These are phyloP conservation scores for Chrosomus eos DNA, from an alignment of 2,797 vertebrate genomes.

Conservation along the genomic window DNA sequence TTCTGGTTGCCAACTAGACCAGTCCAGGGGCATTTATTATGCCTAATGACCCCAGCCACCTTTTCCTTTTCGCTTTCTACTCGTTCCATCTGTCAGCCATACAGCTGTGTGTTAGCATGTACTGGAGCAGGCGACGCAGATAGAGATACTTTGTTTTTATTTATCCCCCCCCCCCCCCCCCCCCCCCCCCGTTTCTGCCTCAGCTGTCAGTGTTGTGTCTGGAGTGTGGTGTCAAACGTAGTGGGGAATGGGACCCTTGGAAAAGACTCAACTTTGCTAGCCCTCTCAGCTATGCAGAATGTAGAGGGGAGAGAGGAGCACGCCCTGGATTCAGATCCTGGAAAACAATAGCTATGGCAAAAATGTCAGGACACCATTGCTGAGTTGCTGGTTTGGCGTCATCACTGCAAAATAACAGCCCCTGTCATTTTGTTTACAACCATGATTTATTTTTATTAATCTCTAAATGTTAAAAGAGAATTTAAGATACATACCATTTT, in stretches of 20 bases:
- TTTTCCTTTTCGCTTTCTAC: slow-evolving; percentile 69
- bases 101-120: slow-evolving; percentile 79
- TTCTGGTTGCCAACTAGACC: slow-evolving; percentile 82
- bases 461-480: slow-evolving; percentile 8
- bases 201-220: slow-evolving; percentile 99
- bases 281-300: slow-evolving; percentile 82
- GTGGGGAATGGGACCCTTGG: slow-evolving; percentile 76
- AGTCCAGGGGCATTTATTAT: slow-evolving; percentile 83
- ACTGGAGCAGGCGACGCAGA: slow-evolving; percentile 60
- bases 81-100: slow-evolving; percentile 84
- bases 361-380: slow-evolving; percentile 61
- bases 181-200: slow-evolving; percentile 58
- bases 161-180: slow-evolving; percentile 71
- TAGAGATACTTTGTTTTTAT: slow-evolving; percentile 90
- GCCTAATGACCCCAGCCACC: slow-evolving; percentile 74
- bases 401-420: slow-evolving; percentile 28
- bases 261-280: slow-evolving; percentile 83
- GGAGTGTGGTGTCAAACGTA: slow-evolving; percentile 78
- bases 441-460: slow-evolving; percentile 35
- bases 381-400: slow-evolving; percentile 47
- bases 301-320: slow-evolving; percentile 67
- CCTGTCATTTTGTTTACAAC: slow-evolving; percentile 37
- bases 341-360: slow-evolving; percentile 78
- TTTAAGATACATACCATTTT: not conserved
- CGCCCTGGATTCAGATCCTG: slow-evolving; percentile 73